Evolutionary conservation across 2,797 vertebrate genomes (phyloP).

Genomic region (Sus cebifrons): DNA sequence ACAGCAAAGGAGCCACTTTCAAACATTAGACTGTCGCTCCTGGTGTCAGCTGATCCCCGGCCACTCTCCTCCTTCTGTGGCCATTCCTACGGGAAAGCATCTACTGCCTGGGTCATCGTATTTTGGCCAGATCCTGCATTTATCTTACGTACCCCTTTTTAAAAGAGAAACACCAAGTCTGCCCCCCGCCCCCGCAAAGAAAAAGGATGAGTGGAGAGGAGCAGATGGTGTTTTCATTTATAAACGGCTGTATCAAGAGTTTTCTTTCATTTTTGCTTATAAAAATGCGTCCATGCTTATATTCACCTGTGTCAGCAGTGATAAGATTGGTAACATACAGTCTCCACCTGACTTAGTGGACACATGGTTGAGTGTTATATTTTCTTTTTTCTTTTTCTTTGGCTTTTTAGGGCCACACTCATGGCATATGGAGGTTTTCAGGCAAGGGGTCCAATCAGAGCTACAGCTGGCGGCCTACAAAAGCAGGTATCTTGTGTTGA

Average conservation of each 20-base stretch:
- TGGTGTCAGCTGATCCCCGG: constrained; percentile 64
- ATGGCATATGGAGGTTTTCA: neutral
- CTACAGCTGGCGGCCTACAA: too few relatives aligned
- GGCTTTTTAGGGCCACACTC: too few relatives aligned
- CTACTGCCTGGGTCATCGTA: constrained; percentile 51
- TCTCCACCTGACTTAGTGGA: neutral
- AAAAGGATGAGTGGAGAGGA: neutral
- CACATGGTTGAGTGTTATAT: neutral
- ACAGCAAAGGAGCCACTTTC: constrained; percentile 25
- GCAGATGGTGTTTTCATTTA: constrained; percentile 1
- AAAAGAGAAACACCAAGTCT: neutral
- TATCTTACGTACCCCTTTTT: neutral
- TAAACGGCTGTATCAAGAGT: neutral
- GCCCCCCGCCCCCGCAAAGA: neutral
- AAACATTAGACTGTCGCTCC: constrained; percentile 46
- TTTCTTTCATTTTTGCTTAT: neutral
- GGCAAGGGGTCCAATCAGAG: too few relatives aligned
- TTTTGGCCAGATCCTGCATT: constrained; percentile 46
- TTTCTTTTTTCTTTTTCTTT: neutral
- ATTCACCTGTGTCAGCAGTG: constrained; percentile 25
- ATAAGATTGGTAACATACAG: neutral
- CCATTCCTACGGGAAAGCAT: neutral
- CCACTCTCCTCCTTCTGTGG: constrained; percentile 46
- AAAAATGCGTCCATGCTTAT: constrained; percentile 7
- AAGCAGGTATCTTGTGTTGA: too few relatives aligned